These are phyloP conservation scores for Nycticryphes semicollaris DNA, from an alignment of 2,113 vertebrate genomes.

Conservation along the genomic window DNA sequence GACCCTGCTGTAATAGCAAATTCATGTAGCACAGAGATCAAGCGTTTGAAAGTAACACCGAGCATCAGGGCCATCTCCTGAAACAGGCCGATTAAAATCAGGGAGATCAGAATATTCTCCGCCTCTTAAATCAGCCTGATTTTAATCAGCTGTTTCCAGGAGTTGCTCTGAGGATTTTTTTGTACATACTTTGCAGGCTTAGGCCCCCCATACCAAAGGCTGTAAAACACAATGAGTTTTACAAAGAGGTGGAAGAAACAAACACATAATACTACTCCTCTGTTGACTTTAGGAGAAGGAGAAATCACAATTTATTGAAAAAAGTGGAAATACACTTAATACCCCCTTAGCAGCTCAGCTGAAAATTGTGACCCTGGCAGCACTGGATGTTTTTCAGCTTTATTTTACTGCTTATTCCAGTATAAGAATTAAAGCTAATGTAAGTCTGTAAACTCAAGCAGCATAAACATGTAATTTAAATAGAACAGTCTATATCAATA, in stretches of 20 bases:
- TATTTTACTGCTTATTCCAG: constrained; percentile 7
- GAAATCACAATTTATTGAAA: not conserved
- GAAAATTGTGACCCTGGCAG: constrained; percentile 33
- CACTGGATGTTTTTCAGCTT: not conserved
- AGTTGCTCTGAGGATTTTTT: not conserved
- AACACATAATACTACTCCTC: not conserved
- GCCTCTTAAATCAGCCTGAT: constrained; percentile 22
- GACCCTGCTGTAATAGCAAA: not conserved
- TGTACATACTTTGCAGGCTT: not conserved
- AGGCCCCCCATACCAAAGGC: not conserved
- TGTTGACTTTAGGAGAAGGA: not conserved
- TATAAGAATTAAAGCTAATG: not conserved
- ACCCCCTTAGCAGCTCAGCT: not conserved
- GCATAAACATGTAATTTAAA: not conserved
- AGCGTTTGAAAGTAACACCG: not conserved
- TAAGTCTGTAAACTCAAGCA: not conserved
- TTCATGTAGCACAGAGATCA: not conserved
- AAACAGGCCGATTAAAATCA: constrained; percentile 27
- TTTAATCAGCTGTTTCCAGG: not conserved
- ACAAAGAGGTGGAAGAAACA: not conserved
- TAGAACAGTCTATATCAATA: not conserved
- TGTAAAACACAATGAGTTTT: not conserved
- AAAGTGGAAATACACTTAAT: not conserved
- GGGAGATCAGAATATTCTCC: not conserved
- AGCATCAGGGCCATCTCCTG: not conserved